These are phyloP conservation scores for Nymphicus hollandicus DNA, from an alignment of 2,113 vertebrate species.

Conservation along the genomic window DNA sequence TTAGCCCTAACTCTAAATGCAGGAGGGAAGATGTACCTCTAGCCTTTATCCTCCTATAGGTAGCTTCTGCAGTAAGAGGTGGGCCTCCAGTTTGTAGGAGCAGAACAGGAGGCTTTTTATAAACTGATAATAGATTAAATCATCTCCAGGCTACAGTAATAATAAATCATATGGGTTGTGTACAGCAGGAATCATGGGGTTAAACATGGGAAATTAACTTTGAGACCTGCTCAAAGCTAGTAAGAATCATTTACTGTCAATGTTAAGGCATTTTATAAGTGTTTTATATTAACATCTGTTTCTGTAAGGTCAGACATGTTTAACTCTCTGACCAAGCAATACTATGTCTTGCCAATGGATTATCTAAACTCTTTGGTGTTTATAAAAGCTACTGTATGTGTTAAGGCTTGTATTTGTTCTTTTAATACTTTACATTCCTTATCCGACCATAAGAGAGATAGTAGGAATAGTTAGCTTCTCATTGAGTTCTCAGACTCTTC, in stretches of 20 bases:
- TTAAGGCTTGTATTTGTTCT: not conserved
- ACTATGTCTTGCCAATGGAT: not conserved
- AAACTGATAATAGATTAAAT: not conserved
- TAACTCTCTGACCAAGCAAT: not conserved
- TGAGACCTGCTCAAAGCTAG: not conserved
- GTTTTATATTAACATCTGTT: not conserved
- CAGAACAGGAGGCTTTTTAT: not conserved
- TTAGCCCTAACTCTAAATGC: not conserved
- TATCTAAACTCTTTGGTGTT: not conserved
- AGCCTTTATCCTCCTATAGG: not conserved
- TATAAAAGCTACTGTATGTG: not conserved
- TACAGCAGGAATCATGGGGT: not conserved
- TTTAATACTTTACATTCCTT: not conserved
- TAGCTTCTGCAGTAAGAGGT: not conserved
- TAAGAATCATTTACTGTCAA: not conserved
- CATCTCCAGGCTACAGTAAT: not conserved
- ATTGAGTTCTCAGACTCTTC: not conserved
- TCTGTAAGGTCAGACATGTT: not conserved
- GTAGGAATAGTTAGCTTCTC: not conserved
- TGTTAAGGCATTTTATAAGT: not conserved
- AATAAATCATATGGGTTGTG: not conserved
- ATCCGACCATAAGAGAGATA: not conserved
- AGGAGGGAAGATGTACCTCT: not conserved
- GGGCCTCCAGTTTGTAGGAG: not conserved
- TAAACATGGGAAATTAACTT: not conserved